Evolutionary conservation across 2,888 invertebrate genomes (phyloP).

Genomic region (Boloria euphrosyne): DNA sequence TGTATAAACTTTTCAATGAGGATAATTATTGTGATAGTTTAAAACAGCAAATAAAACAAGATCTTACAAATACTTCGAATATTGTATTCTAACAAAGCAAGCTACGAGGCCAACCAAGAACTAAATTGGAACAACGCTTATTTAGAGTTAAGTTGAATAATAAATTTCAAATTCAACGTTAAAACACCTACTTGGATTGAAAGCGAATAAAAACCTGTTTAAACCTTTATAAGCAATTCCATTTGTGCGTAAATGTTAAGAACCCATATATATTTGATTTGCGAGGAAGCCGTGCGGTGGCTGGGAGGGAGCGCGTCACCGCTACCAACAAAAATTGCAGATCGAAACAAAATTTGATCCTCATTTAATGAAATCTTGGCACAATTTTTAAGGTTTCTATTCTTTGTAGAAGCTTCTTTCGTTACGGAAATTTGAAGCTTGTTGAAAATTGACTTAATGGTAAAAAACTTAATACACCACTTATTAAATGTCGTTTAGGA

Average conservation of each 20-base stretch:
- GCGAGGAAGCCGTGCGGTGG: conserved; percentile 4
- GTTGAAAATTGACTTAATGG: background rate
- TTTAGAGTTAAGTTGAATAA: too few species aligned
- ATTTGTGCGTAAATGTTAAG: conserved; percentile 16
- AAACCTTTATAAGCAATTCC: conserved; percentile 3
- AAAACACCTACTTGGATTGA: background rate
- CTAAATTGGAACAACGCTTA: too few species aligned
- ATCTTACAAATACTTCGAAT: too few species aligned
- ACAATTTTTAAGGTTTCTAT: conserved; percentile 18
- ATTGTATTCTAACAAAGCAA: too few species aligned
- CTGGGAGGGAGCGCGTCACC: background rate
- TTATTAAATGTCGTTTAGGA: conserved; percentile 6
- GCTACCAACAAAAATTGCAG: conserved; percentile 1
- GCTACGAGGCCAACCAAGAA: too few species aligned
- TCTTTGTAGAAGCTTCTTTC: conserved; percentile 8
- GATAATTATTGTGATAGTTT: too few species aligned
- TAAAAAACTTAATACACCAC: background rate
- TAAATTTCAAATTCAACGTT: too few species aligned
- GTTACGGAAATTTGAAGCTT: conserved; percentile 10
- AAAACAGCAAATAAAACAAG: too few species aligned
- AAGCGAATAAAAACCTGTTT: background rate
- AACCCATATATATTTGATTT: conserved; percentile 7
- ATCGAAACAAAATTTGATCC: conserved; percentile 18
- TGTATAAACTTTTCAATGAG: too few species aligned
- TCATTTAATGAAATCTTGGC: conserved; percentile 14